phyloP scores from a whole-genome alignment of 2,888 invertebrate species.

The Rotaria magnacalcarata region DNA sequence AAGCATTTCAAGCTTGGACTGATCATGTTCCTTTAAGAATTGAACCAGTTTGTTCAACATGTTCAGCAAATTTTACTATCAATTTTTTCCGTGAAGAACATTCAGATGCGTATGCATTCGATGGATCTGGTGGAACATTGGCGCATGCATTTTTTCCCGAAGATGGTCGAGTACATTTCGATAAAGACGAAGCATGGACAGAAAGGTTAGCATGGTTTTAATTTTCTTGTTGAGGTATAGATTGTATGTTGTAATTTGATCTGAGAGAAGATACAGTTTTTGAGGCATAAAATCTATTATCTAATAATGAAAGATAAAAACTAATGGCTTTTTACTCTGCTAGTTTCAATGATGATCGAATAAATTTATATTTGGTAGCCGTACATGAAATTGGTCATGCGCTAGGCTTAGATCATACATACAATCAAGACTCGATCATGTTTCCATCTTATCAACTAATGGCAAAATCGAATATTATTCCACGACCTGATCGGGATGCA shows the following conservation, averaged over 20 bases:
- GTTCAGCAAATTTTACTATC: constrained; percentile 32
- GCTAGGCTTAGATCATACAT: neutral
- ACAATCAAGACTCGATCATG: neutral
- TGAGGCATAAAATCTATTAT: too few relatives aligned
- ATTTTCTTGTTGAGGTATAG: too few relatives aligned
- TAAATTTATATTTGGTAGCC: constrained; percentile 4
- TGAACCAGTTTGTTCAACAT: neutral
- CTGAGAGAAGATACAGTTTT: too few relatives aligned
- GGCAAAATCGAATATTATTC: neutral
- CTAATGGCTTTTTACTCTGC: neutral
- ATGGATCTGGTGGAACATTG: constrained; percentile 38
- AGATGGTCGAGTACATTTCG: constrained; percentile 42
- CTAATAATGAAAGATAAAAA: neutral
- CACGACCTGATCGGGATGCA: too few relatives aligned
- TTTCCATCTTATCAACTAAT: neutral
- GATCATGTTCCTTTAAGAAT: neutral
- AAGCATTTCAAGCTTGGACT: neutral
- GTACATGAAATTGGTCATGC: constrained; percentile 36
- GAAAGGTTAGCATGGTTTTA: neutral
- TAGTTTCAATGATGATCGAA: neutral
- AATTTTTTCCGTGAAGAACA: constrained; percentile 35
- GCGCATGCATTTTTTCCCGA: constrained; percentile 45
- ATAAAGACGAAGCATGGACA: constrained; percentile 41
- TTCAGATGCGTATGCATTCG: constrained; percentile 38
- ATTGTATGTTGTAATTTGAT: too few relatives aligned